These are phyloP conservation scores for Drosophila limbata DNA, from an alignment of 2,888 invertebrate genomes.

Conservation along the genomic window DNA sequence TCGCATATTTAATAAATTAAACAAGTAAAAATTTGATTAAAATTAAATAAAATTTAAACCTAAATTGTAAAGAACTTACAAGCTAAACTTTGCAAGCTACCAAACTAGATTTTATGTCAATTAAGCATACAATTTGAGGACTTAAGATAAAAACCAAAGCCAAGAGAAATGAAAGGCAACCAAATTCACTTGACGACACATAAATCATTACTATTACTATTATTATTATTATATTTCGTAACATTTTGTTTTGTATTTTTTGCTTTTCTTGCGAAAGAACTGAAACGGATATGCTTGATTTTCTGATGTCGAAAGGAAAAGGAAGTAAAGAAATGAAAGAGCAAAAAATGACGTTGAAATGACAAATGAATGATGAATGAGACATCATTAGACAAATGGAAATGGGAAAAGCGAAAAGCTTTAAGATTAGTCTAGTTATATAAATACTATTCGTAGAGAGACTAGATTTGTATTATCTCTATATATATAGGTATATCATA, in stretches of 20 bases:
- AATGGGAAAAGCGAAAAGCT: constrained; percentile 35
- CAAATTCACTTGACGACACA: constrained; percentile 31
- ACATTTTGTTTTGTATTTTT: not conserved
- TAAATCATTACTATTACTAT: constrained; percentile 42
- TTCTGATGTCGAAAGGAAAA: constrained; percentile 21
- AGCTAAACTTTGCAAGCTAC: constrained; percentile 21
- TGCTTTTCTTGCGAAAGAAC: constrained; percentile 3
- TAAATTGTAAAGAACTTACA: constrained; percentile 36
- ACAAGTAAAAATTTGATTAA: constrained; percentile 14
- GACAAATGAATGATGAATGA: constrained; percentile 58
- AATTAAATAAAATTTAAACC: constrained; percentile 13
- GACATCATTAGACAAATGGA: constrained; percentile 42
- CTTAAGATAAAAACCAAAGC: constrained; percentile 50
- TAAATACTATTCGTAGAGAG: constrained; percentile 12
- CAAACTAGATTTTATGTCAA: constrained; percentile 2
- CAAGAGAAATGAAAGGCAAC: constrained; percentile 12
- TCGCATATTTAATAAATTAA: constrained; percentile 33
- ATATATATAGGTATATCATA: constrained; percentile 27
- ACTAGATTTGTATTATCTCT: constrained; percentile 12
- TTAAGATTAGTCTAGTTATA: constrained; percentile 19
- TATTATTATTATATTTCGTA: constrained; percentile 24
- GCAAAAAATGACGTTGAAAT: constrained; percentile 36
- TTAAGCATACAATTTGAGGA: constrained; percentile 5
- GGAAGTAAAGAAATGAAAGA: constrained; percentile 13
- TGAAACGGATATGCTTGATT: constrained; percentile 25